phyloP scores from a whole-genome alignment of 2,797 vertebrate species.

The Clarias pachynema region DNA sequence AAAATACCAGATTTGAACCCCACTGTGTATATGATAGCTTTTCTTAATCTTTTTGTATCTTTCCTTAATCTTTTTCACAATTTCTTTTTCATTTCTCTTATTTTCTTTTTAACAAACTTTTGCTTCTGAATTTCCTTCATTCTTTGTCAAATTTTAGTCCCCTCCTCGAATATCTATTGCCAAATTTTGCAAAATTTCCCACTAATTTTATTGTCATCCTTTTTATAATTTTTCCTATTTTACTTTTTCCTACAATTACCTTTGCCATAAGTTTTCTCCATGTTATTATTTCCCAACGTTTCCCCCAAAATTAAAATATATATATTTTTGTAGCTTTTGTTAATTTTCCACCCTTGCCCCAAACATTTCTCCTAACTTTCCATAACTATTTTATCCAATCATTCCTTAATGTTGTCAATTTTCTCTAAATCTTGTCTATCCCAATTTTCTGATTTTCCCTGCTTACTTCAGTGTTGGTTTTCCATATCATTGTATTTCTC shows the following conservation, averaged over 20 bases:
- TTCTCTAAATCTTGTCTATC: not conserved
- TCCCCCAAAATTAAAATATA: not conserved
- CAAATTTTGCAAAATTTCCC: not conserved
- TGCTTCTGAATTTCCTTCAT: too few species aligned
- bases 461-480: not conserved
- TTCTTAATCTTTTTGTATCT: too few species aligned
- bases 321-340: not conserved
- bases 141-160: too few species aligned
- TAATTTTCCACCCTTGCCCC: not conserved
- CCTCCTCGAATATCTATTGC: too few species aligned
- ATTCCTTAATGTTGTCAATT: not conserved
- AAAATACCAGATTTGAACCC: too few species aligned
- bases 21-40: too few species aligned
- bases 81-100: too few species aligned
- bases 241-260: not conserved
- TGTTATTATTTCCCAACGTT: not conserved
- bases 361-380: not conserved
- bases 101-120: too few species aligned
- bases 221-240: not conserved
- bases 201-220: not conserved
- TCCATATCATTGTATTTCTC: not conserved
- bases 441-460: not conserved
- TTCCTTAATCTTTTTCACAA: too few species aligned
- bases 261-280: not conserved
- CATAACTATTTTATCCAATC: too few species aligned